Percentiles rank a stretch among this genome's conserved stretches.
Evolutionary conservation across 2,113 vertebrate species (phyloP).

Genomic region (Mohoua ochrocephala): DNA sequence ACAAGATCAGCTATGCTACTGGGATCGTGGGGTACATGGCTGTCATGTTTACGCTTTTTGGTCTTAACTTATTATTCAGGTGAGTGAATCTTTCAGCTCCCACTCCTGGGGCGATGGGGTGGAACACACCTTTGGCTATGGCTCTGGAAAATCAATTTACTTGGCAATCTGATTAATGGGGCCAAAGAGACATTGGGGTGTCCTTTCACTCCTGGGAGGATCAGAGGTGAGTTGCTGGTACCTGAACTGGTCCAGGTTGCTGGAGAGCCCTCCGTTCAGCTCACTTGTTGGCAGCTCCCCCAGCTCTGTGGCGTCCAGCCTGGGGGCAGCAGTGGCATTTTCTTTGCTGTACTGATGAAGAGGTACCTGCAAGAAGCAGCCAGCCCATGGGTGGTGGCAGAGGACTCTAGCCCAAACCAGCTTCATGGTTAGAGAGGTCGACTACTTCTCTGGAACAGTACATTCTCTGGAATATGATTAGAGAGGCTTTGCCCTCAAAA

Average conservation of each 20-base stretch:
- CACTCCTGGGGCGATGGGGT: rapidly evolving
- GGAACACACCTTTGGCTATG: rapidly evolving
- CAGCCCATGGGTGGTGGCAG: background rate
- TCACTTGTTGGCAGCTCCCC: background rate
- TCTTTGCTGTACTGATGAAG: background rate
- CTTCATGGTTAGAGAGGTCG: background rate
- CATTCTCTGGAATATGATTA: background rate
- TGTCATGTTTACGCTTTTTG: slow-evolving; percentile 98
- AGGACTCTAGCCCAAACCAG: background rate
- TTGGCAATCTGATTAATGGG: too few relatives aligned
- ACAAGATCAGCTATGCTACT: slow-evolving; percentile 96
- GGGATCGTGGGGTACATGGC: slow-evolving; percentile 93
- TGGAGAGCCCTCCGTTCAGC: background rate
- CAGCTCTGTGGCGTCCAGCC: background rate
- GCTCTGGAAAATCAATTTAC: background rate
- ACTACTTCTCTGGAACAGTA: background rate
- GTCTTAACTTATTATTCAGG: slow-evolving; percentile 95
- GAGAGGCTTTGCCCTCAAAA: background rate
- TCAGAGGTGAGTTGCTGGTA: background rate
- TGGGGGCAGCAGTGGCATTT: background rate
- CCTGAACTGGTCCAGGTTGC: background rate
- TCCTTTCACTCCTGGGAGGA: background rate
- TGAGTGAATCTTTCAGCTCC: slow-evolving; percentile 61
- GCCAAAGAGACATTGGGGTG: background rate
- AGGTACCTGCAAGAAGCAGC: background rate